phyloP scores from a whole-genome alignment of 2,113 vertebrate species.

The Carollia perspicillata region DNA sequence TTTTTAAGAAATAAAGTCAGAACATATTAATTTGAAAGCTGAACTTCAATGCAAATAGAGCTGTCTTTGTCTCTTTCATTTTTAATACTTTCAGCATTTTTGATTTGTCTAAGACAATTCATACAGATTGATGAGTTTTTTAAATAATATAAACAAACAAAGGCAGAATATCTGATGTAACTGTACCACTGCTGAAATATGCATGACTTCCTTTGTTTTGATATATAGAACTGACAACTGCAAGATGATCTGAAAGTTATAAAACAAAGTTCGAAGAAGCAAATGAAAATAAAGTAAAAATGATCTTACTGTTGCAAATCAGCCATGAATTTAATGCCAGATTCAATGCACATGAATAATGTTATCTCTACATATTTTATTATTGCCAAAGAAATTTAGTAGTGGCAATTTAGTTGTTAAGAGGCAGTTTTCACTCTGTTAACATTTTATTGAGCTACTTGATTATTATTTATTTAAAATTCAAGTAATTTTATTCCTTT shows the following conservation, averaged over 20 bases:
- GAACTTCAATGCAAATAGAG: neutral
- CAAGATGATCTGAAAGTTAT: slow-evolving; percentile 36
- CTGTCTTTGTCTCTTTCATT: neutral
- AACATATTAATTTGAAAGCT: neutral
- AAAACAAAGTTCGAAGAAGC: slow-evolving; percentile 10
- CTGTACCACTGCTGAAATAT: slow-evolving; percentile 45
- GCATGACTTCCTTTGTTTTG: slow-evolving; percentile 14
- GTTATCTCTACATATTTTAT: neutral
- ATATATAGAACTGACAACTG: slow-evolving; percentile 1
- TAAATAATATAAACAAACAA: slow-evolving; percentile 44
- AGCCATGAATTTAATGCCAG: slow-evolving; percentile 10
- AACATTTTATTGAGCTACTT: neutral
- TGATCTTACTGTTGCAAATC: neutral
- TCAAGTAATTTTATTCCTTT: neutral
- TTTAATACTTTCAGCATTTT: slow-evolving; percentile 38
- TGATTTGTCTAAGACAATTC: slow-evolving; percentile 36
- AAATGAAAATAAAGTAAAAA: slow-evolving; percentile 36
- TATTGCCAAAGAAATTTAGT: slow-evolving; percentile 12
- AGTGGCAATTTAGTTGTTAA: neutral
- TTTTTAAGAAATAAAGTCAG: neutral
- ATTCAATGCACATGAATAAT: slow-evolving; percentile 25
- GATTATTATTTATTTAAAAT: slow-evolving; percentile 30
- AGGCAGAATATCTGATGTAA: slow-evolving; percentile 41
- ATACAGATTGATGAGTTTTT: slow-evolving; percentile 41
- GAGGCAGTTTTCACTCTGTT: neutral